Evolutionary conservation across 2,113 vertebrate species (phyloP).

Genomic region (Protomyctophum bolini): DNA sequence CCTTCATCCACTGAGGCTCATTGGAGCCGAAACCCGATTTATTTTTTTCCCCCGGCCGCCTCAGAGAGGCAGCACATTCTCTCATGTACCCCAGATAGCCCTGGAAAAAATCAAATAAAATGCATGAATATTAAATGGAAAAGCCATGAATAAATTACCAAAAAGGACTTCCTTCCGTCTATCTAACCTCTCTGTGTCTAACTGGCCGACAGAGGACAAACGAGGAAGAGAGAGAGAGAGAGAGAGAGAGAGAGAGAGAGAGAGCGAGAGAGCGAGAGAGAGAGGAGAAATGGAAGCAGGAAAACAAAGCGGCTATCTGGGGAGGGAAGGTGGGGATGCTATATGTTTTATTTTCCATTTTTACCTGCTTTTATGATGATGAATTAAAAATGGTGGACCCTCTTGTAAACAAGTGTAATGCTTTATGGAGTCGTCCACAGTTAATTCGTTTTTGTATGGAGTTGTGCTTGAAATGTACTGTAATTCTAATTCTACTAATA

Average conservation of each 20-base stretch:
- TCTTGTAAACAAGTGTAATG: too few relatives aligned
- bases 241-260: slow-evolving; percentile 5
- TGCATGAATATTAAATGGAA: slow-evolving; percentile 81
- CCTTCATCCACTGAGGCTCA: slow-evolving; percentile 72
- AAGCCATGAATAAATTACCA: slow-evolving; percentile 80
- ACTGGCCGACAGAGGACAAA: slow-evolving; percentile 54
- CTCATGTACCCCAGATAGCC: slow-evolving; percentile 71
- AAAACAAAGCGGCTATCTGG: slow-evolving; percentile 37
- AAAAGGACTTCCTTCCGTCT: slow-evolving; percentile 69
- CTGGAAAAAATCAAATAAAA: slow-evolving; percentile 66
- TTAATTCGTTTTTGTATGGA: too few relatives aligned
- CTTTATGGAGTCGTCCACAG: too few relatives aligned
- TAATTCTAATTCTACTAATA: too few relatives aligned
- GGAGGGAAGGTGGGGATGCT: slow-evolving; percentile 48
- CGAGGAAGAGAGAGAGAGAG: slow-evolving; percentile 12
- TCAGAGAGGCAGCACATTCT: slow-evolving; percentile 75
- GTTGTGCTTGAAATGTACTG: too few relatives aligned
- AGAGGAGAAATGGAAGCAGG: slow-evolving; percentile 4
- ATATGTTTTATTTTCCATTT: too few relatives aligned
- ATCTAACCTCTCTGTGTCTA: slow-evolving; percentile 64
- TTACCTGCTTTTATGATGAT: too few relatives aligned
- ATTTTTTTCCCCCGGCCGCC: slow-evolving; percentile 56
- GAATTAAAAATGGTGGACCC: too few relatives aligned
- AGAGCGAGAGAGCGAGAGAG: slow-evolving; percentile 25
- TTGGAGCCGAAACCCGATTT: slow-evolving; percentile 81